Evolutionary conservation across 2,797 vertebrate genomes (phyloP).

Genomic region (Mormyrus proboscirostris): DNA sequence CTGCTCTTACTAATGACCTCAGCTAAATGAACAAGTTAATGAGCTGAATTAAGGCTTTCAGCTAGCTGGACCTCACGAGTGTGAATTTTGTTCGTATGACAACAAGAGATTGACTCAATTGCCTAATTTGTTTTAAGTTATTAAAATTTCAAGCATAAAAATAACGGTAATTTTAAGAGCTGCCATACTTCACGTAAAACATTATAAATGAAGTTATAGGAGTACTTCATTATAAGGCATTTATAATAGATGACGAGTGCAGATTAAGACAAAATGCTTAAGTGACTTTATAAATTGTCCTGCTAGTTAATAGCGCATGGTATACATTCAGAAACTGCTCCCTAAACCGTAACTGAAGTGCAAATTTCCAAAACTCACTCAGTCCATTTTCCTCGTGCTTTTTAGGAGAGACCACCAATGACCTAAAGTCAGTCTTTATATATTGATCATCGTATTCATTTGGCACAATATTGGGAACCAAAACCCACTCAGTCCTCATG

Average conservation of each 20-base stretch:
- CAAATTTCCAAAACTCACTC: neutral
- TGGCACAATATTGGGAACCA: neutral
- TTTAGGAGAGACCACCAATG: neutral
- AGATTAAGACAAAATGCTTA: neutral
- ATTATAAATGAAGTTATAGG: neutral
- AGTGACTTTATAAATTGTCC: neutral
- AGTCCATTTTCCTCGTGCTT: neutral
- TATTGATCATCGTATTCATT: neutral
- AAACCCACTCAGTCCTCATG: neutral
- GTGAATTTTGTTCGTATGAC: neutral
- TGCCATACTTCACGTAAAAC: neutral
- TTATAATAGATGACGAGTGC: neutral
- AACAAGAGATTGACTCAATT: neutral
- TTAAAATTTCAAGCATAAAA: neutral
- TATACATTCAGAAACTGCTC: neutral
- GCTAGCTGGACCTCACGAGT: neutral
- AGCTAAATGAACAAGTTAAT: neutral
- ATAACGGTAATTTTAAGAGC: neutral
- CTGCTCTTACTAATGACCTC: neutral
- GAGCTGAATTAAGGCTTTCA: neutral
- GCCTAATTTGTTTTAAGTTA: neutral
- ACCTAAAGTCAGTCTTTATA: neutral
- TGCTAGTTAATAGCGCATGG: neutral
- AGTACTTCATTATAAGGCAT: neutral
- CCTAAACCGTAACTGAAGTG: neutral